A percentile compares a stretch with the other conserved stretches of the same genome.
Evolutionary conservation across 2,888 invertebrate genomes (phyloP).

Genomic region (Archips crataeganus): DNA sequence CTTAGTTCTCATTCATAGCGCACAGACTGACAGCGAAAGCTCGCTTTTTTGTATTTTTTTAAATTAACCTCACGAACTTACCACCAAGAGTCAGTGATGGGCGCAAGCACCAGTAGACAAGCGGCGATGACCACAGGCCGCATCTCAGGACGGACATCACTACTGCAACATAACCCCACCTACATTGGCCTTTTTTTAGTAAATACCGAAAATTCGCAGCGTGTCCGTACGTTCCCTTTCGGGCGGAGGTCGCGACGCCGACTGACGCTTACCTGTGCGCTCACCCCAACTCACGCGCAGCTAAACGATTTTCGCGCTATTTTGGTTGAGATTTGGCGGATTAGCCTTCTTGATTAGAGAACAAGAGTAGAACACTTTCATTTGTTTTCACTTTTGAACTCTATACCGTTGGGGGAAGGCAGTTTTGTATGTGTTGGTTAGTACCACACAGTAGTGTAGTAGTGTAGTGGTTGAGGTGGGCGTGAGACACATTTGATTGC

Average conservation of each 20-base stretch:
- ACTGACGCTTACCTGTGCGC: slow-evolving; percentile 77
- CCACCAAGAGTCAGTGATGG: slow-evolving; percentile 95
- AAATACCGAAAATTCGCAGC: slow-evolving; percentile 74
- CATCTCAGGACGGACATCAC: slow-evolving; percentile 85
- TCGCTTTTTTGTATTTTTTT: background rate
- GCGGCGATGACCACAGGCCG: slow-evolving; percentile 93
- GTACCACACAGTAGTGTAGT: too few relatives aligned
- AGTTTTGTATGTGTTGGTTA: slow-evolving; percentile 3
- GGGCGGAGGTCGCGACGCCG: slow-evolving; percentile 80
- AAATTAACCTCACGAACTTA: slow-evolving; percentile 81
- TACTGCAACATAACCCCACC: slow-evolving; percentile 48
- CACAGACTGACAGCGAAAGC: background rate
- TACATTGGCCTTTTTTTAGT: slow-evolving; percentile 55
- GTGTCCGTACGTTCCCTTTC: slow-evolving; percentile 79
- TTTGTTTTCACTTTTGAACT: slow-evolving; percentile 7
- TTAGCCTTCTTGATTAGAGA: slow-evolving; percentile 80
- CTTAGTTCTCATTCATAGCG: background rate
- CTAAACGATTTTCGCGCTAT: slow-evolving; percentile 84
- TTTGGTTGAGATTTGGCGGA: slow-evolving; percentile 84
- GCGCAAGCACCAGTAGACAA: slow-evolving; percentile 94
- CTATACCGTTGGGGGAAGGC: slow-evolving; percentile 3
- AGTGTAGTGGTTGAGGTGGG: slow-evolving; percentile 17
- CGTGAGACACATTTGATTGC: slow-evolving; percentile 36
- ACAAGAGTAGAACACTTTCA: slow-evolving; percentile 2
- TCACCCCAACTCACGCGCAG: slow-evolving; percentile 55